phyloP scores from a whole-genome alignment of 2,113 vertebrate species.

The Apeltes quadracus region DNA sequence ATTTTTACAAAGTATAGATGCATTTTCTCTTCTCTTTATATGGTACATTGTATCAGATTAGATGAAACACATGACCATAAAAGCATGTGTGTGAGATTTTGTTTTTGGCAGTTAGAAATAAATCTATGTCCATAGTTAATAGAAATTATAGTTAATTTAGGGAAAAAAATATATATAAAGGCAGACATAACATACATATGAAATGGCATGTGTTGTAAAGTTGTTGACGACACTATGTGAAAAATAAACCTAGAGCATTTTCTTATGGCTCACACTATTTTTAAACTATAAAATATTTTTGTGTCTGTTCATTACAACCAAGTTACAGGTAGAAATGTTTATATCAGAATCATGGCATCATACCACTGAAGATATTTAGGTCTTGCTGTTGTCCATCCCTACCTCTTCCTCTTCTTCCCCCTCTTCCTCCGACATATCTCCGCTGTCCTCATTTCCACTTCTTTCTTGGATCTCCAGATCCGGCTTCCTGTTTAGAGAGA shows the following conservation, averaged over 20 bases:
- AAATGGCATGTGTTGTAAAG: background rate
- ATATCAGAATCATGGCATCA: constrained; percentile 34
- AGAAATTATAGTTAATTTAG: background rate
- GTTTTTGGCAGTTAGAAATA: background rate
- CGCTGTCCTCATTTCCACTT: constrained; percentile 94
- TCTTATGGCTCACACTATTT: background rate
- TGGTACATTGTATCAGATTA: background rate
- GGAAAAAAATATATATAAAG: background rate
- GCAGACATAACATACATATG: background rate
- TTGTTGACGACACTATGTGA: background rate
- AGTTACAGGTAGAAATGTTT: background rate
- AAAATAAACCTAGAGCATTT: background rate
- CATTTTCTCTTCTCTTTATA: background rate
- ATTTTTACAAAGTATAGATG: background rate
- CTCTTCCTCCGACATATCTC: constrained; percentile 89
- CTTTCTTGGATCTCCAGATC: constrained; percentile 89
- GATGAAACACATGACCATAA: background rate
- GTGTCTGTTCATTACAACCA: too few species aligned
- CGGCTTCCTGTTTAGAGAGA: constrained; percentile 79
- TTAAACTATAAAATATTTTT: too few species aligned
- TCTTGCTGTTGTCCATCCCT: constrained; percentile 22
- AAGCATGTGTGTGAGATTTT: background rate
- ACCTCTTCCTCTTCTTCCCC: constrained; percentile 83
- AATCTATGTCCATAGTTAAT: background rate
- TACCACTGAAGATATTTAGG: constrained; percentile 29